Conservation (phyloP, 2,888 invertebrate species). For the Eutolmus rufibarbis region DNA sequence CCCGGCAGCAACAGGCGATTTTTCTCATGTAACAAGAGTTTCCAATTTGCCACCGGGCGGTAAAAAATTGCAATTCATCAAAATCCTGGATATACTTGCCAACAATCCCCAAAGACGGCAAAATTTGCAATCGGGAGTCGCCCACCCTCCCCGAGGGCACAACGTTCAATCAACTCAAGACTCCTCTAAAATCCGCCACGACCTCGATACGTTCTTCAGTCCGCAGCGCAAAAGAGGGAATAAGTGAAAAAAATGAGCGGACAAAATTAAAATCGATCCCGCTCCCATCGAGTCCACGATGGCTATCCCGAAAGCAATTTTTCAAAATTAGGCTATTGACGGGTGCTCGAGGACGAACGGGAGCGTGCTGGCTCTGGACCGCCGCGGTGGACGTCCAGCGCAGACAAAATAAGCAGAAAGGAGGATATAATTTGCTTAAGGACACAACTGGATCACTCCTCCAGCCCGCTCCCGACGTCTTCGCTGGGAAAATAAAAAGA, state of each 20-base stretch:
- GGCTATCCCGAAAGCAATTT: conserved; percentile 34
- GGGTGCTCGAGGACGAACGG: conserved; percentile 13
- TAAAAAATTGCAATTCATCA: neutral
- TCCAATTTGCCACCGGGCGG: neutral
- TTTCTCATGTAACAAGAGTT: neutral
- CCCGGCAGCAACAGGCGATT: neutral
- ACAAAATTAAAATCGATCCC: conserved; percentile 1
- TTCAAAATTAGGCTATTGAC: conserved; percentile 42
- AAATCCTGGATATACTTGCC: neutral
- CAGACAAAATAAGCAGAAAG: neutral
- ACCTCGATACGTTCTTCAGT: conserved; percentile 5
- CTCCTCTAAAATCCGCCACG: neutral
- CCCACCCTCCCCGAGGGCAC: neutral
- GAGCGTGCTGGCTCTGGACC: neutral
- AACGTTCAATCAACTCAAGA: conserved; percentile 2
- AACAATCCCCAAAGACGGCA: neutral
- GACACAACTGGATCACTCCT: conserved; percentile 26
- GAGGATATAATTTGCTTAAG: conserved; percentile 22
- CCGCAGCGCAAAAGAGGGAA: neutral
- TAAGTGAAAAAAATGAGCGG: neutral
- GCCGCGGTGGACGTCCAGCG: neutral
- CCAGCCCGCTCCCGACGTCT: neutral
- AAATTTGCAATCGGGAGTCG: neutral
- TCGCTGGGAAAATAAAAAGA: neutral
- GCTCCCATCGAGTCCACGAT: conserved; percentile 5